Conservation (phyloP, 2,888 invertebrate species). For the Acanthoscelides obtectus region DNA sequence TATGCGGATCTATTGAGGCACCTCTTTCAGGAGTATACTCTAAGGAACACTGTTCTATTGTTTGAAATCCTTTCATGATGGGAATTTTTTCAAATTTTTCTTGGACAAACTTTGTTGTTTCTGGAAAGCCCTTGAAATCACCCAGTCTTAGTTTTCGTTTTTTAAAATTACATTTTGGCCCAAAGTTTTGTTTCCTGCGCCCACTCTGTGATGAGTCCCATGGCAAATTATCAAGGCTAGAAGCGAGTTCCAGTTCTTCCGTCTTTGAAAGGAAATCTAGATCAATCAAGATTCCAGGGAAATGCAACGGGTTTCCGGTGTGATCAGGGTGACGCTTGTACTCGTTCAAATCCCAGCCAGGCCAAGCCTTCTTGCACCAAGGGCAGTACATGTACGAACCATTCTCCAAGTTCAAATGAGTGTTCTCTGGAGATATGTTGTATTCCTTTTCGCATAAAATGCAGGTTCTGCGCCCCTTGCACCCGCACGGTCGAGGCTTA, state of each 20-base stretch:
- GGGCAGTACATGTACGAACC: slow-evolving; percentile 72
- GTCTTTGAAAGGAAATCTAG: slow-evolving; percentile 66
- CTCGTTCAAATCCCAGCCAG: slow-evolving; percentile 62
- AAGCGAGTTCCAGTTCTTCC: slow-evolving; percentile 65
- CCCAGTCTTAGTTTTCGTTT: slow-evolving; percentile 76
- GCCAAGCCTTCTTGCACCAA: slow-evolving; percentile 69
- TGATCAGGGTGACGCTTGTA: slow-evolving; percentile 66
- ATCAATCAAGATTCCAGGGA: slow-evolving; percentile 63
- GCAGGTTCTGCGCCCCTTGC: slow-evolving; percentile 89
- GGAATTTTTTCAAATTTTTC: slow-evolving; percentile 61
- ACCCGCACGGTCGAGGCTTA: slow-evolving; percentile 76
- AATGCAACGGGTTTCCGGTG: slow-evolving; percentile 54
- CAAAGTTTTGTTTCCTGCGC: slow-evolving; percentile 94
- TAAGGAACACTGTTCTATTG: slow-evolving; percentile 92
- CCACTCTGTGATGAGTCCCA: slow-evolving; percentile 96
- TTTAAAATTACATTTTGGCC: slow-evolving; percentile 98
- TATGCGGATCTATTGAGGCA: slow-evolving; percentile 95
- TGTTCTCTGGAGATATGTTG: slow-evolving; percentile 41
- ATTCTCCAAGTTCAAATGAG: slow-evolving; percentile 38
- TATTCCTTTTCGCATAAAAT: slow-evolving; percentile 74
- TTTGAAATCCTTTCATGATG: slow-evolving; percentile 66
- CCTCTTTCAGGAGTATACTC: slow-evolving; percentile 86
- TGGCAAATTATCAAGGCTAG: slow-evolving; percentile 68
- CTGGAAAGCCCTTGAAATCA: slow-evolving; percentile 83
- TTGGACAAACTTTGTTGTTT: slow-evolving; percentile 72